Evolutionary conservation across 2,113 vertebrate species (phyloP), one percentile per base, ranked within the genome.

Genomic region (Microtus oregoni): DNA sequence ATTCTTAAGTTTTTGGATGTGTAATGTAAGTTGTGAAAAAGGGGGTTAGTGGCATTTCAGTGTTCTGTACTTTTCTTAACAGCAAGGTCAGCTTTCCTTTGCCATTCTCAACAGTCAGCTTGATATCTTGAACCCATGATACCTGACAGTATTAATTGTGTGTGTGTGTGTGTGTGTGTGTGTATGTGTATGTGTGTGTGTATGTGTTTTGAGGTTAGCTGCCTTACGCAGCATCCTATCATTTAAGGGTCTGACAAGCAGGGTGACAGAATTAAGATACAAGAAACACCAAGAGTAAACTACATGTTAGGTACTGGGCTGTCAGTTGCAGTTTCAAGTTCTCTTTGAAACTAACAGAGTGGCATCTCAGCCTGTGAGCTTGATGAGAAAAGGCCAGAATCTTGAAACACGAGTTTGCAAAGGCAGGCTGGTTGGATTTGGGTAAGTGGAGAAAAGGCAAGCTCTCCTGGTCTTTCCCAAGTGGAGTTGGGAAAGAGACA

Each of bases 251-350:
- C 86, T 92, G 58, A 90, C 76, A 81, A 95, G 73, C 22, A 89
- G 44, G 72, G 19, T 94, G 91, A 92, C 83, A 93, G 75, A 90
- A 96, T 94, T 96, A 94, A 92, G 68, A 91, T 47, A 90, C n/a
- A 92, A 73, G 32, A 94, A 92, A 82, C 41, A 17, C 52, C 52
- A 86, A 79, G 58, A 94, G 24, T 77, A 77, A 47, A 85, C 91
- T 58, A 90, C 86, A 41, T 7, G 92, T 81, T 81, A 90, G 72
- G 63, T 91, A 32, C 44, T 83, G 20, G 75, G 89, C 83, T 94
- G 52, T 86, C 52, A 76, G 38, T 41, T 58, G 26, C 13, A 58
- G 52, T 35, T 87, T 93, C 83, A 92, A 97, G 61, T 78, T 61
- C 19, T 78, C 0, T 35, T 85, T 41, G 50, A 90, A 89, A 68